These are phyloP conservation scores for Tricholaema leucomelas DNA, from an alignment of 2,113 vertebrate genomes.

Conservation along the genomic window DNA sequence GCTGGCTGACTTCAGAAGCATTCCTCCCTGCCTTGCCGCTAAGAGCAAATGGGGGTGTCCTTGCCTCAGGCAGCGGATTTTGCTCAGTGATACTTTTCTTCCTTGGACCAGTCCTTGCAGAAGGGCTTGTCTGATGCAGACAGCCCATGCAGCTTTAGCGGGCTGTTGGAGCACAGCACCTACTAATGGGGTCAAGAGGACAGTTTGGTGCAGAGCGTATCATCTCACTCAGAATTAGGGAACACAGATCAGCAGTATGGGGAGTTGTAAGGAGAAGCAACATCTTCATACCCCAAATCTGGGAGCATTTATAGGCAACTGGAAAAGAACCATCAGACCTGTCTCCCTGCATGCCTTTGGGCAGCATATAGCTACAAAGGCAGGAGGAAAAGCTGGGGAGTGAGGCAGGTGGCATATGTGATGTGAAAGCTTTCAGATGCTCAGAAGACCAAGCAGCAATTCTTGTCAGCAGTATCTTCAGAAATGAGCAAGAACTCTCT, in stretches of 20 bases:
- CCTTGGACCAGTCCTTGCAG: background rate
- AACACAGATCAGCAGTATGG: background rate
- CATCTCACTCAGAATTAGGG: background rate
- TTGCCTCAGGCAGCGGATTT: rapidly evolving
- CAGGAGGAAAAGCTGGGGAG: background rate
- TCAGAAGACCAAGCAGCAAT: background rate
- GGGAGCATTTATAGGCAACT: background rate
- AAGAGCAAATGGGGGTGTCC: rapidly evolving
- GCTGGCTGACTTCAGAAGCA: background rate
- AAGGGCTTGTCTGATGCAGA: background rate
- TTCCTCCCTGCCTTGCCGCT: background rate
- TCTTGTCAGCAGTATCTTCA: background rate
- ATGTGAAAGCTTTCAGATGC: too few species aligned
- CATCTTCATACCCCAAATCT: background rate
- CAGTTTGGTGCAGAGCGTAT: conserved; percentile 12
- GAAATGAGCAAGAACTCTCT: background rate
- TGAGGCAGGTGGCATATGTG: rapidly evolving
- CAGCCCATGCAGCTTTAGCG: background rate
- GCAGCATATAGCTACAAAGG: rapidly evolving
- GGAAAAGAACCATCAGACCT: background rate
- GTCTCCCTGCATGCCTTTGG: background rate
- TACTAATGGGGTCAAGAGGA: background rate
- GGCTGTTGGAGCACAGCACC: background rate
- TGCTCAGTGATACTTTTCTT: background rate
- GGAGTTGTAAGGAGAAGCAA: background rate